phyloP scores from a whole-genome alignment of 2,113 vertebrate species.

The Neodon shergylaensis region DNA sequence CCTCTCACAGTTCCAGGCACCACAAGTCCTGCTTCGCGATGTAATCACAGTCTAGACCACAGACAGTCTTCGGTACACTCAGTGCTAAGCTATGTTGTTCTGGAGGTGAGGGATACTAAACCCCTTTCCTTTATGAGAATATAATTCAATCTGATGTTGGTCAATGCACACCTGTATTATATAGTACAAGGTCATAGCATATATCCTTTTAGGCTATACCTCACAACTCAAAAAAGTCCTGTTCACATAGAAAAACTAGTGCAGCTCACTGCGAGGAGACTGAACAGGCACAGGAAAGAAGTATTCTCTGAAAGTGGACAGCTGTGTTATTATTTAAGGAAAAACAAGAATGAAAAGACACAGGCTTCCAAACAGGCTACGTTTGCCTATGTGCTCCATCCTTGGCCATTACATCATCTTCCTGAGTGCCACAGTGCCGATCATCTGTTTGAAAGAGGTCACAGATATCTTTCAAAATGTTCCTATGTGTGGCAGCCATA shows the following conservation, averaged over 20 bases:
- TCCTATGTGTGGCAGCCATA: background rate
- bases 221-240: background rate
- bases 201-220: background rate
- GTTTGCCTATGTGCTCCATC: rapidly evolving
- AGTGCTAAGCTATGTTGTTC: background rate
- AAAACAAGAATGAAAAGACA: background rate
- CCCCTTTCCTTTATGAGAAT: background rate
- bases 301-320: background rate
- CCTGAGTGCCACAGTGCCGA: background rate
- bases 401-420: too few species aligned
- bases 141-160: too few species aligned
- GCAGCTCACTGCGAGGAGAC: background rate
- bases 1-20: background rate
- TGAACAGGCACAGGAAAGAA: background rate
- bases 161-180: background rate
- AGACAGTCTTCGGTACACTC: background rate
- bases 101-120: background rate
- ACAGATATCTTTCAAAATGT: background rate
- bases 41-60: background rate
- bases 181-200: background rate
- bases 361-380: background rate
- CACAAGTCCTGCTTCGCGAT: background rate
- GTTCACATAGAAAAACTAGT: background rate
- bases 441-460: background rate
- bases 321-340: background rate